Conservation (phyloP, 37 sponge, comb jelly and placozoan species). For the Axinella damicornis region DNA sequence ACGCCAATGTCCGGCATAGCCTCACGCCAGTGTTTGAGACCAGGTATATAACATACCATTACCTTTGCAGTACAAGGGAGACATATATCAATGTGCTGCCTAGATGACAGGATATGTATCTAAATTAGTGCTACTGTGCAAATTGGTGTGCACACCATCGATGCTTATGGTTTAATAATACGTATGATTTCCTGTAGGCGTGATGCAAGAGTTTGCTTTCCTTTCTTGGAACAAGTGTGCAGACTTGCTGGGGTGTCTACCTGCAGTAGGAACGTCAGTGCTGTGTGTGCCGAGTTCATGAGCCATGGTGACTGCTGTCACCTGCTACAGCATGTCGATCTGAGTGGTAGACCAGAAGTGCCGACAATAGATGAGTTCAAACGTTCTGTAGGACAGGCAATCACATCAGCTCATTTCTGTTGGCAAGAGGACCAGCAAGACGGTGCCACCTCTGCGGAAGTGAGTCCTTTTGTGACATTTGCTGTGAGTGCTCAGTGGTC, state of each 20-base stretch:
- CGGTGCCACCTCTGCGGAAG: background rate
- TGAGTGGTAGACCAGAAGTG: background rate
- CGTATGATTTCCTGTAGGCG: background rate
- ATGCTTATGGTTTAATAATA: no score
- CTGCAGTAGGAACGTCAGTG: no score
- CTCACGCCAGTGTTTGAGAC: no score
- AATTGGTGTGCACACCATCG: no score
- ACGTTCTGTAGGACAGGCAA: no score
- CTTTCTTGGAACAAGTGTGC: background rate
- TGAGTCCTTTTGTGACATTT: background rate
- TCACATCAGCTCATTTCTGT: background rate
- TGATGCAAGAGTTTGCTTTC: background rate
- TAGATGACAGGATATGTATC: no score
- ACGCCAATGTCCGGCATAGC: no score
- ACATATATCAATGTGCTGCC: no score
- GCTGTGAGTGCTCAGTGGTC: conserved; percentile 25
- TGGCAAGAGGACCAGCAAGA: background rate
- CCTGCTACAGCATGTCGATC: background rate
- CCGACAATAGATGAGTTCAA: background rate
- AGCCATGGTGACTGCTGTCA: background rate
- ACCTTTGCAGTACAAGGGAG: no score
- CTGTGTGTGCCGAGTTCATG: background rate
- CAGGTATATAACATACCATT: no score
- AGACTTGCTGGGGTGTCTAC: background rate
- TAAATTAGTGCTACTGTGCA: no score